Percentiles rank a stretch among this genome's conserved stretches.
Conservation (phyloP, 2,888 invertebrate genomes). For the Oligia strigilis region DNA sequence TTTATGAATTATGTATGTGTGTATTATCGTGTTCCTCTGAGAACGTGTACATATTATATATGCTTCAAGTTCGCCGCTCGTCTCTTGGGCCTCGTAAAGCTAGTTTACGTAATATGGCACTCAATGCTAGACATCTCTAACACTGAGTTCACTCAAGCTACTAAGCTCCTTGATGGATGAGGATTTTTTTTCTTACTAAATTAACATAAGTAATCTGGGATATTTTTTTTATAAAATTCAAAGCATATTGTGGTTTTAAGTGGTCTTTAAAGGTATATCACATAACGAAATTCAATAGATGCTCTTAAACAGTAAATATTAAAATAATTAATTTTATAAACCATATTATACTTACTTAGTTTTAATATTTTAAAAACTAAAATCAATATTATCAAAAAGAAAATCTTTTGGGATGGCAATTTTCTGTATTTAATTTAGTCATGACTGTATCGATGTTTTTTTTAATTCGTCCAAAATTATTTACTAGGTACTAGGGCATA, state of each 20-base stretch:
- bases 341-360: neutral
- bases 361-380: neutral
- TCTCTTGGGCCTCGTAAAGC: conserved; percentile 55
- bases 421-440: neutral
- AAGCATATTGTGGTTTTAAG: neutral
- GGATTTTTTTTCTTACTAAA: conserved; percentile 2
- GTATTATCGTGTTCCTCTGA: conserved; percentile 32
- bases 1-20: conserved; percentile 44
- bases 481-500: neutral
- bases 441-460: neutral
- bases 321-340: neutral
- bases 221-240: neutral
- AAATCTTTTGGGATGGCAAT: neutral
- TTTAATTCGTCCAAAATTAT: neutral
- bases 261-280: neutral
- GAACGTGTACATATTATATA: conserved; percentile 41
- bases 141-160: conserved; percentile 2
- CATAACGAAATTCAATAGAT: neutral
- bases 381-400: neutral
- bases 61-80: conserved; percentile 42
- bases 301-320: neutral
- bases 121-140: conserved; percentile 40
- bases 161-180: conserved; percentile 3
- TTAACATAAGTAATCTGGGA: neutral
- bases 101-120: conserved; percentile 60